These are phyloP conservation scores for Chanos chanos DNA, from an alignment of 2,797 vertebrate species.

Conservation along the genomic window DNA sequence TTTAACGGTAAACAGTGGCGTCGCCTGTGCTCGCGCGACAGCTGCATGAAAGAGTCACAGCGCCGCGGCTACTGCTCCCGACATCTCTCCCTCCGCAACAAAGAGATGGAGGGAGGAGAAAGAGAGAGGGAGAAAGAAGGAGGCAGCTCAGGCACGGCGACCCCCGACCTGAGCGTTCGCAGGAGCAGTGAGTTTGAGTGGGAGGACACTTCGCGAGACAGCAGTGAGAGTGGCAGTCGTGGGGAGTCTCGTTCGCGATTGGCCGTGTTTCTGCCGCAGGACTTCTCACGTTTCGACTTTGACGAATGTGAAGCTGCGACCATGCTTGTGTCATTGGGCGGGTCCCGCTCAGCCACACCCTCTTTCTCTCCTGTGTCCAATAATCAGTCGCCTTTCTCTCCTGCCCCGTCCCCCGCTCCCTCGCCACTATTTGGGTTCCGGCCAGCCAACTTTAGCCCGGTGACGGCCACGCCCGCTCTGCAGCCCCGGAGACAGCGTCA, in stretches of 20 bases:
- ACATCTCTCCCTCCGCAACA: constrained; percentile 89
- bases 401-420: constrained; percentile 84
- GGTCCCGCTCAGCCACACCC: constrained; percentile 87
- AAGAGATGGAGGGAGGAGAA: constrained; percentile 84
- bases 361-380: constrained; percentile 89
- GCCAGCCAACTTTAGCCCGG: constrained; percentile 88
- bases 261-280: constrained; percentile 74
- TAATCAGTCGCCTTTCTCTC: constrained; percentile 89
- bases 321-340: constrained; percentile 90
- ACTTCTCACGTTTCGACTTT: constrained; percentile 86
- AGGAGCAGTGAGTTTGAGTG: constrained; percentile 86
- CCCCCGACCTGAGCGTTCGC: constrained; percentile 80
- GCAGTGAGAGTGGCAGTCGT: constrained; percentile 82
- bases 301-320: constrained; percentile 92
- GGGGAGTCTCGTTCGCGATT: constrained; percentile 84
- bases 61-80: constrained; percentile 88
- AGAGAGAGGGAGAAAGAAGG: constrained; percentile 63
- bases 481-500: constrained; percentile 80
- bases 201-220: constrained; percentile 88
- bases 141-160: constrained; percentile 82
- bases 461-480: constrained; percentile 80
- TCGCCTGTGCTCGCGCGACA: constrained; percentile 85
- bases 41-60: constrained; percentile 93
- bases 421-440: constrained; percentile 89
- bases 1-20: constrained; percentile 95